These are phyloP conservation scores for Mirza zaza DNA, from an alignment of 2,113 vertebrate genomes.

Conservation along the genomic window DNA sequence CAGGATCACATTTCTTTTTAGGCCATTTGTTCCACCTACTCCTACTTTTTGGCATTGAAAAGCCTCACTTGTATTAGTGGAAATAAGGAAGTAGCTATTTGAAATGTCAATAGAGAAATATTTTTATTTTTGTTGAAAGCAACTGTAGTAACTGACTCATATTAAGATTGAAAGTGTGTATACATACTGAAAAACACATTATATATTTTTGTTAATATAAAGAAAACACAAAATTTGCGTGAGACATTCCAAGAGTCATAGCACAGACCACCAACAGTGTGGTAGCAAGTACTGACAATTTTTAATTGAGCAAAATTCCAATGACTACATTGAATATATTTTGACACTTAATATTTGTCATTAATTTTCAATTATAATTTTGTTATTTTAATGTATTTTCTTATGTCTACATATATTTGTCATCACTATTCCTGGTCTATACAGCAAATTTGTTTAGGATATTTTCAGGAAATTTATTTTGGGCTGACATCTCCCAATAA, in stretches of 20 bases:
- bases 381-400: neutral
- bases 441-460: neutral
- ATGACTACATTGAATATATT: neutral
- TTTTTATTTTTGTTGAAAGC: neutral
- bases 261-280: neutral
- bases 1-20: neutral
- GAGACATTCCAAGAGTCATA: neutral
- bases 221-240: neutral
- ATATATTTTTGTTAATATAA: neutral
- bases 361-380: constrained; percentile 23
- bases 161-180: neutral
- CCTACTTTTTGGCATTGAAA: neutral
- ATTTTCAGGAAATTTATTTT: neutral
- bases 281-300: neutral
- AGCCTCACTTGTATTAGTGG: neutral
- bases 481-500: neutral
- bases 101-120: neutral
- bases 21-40: neutral
- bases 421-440: neutral
- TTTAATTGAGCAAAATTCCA: neutral
- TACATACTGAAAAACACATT: neutral
- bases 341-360: neutral
- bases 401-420: neutral
- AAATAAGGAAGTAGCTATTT: constrained; percentile 6
- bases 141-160: neutral